Evolutionary conservation across 2,888 invertebrate genomes (phyloP).

Genomic region (Desoria tigrina): DNA sequence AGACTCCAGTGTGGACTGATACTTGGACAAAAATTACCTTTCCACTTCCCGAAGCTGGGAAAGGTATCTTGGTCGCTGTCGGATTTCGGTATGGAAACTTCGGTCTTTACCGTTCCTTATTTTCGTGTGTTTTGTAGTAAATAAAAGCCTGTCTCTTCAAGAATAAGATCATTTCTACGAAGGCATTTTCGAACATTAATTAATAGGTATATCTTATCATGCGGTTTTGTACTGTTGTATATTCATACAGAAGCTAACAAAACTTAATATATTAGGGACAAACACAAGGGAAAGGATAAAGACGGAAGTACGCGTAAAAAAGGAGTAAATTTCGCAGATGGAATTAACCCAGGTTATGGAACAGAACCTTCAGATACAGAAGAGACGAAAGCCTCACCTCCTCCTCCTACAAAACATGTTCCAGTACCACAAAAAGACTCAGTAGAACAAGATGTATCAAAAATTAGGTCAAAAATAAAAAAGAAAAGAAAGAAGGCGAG

Average conservation of each 20-base stretch:
- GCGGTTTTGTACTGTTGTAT: background rate
- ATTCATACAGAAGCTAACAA: too few species aligned
- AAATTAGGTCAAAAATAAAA: background rate
- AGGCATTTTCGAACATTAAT: background rate
- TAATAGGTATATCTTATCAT: background rate
- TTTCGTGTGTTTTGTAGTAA: too few species aligned
- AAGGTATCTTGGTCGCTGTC: slow-evolving; percentile 62
- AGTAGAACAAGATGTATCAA: background rate
- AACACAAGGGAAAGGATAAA: slow-evolving; percentile 23
- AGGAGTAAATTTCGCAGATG: slow-evolving; percentile 66
- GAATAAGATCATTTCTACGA: background rate
- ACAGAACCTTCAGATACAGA: slow-evolving; percentile 59
- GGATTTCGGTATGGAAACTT: slow-evolving; percentile 59
- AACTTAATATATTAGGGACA: slow-evolving; percentile 12
- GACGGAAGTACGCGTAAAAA: slow-evolving; percentile 55
- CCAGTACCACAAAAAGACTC: background rate
- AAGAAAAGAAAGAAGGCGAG: slow-evolving; percentile 52
- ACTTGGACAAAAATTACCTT: slow-evolving; percentile 37
- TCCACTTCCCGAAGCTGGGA: slow-evolving; percentile 59
- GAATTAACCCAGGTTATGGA: slow-evolving; percentile 62
- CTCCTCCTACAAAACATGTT: slow-evolving; percentile 55
- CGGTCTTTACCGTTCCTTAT: background rate
- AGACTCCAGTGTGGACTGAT: background rate
- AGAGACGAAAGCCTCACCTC: slow-evolving; percentile 66
- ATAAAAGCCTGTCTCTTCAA: background rate